Evolutionary conservation across 2,797 vertebrate species (phyloP).

Genomic region (Chelon labrosus): DNA sequence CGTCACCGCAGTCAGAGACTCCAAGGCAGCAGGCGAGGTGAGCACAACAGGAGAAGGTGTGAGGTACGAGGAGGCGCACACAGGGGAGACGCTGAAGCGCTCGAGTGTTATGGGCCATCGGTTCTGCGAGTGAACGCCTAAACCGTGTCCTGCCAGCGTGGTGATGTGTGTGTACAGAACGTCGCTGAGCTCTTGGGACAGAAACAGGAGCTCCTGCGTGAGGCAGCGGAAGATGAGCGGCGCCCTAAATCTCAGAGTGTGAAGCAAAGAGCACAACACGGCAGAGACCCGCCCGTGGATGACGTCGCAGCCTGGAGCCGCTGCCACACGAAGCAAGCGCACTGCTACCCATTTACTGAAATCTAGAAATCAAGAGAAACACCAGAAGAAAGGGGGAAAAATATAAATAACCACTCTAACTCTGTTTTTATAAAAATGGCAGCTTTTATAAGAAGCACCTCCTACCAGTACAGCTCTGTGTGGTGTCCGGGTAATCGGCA

Average conservation of each 20-base stretch:
- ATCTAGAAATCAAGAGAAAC: constrained; percentile 77
- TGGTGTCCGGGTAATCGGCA: constrained; percentile 83
- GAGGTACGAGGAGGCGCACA: constrained; percentile 82
- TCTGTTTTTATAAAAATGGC: not conserved
- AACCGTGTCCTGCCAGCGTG: constrained; percentile 35
- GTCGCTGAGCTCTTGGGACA: constrained; percentile 87
- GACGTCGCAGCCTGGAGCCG: constrained; percentile 88
- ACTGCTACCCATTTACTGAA: constrained; percentile 95
- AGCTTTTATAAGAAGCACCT: not conserved
- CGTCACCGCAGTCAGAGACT: constrained; percentile 85
- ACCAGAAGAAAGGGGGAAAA: not conserved
- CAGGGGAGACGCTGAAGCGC: constrained; percentile 81
- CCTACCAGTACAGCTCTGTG: constrained; percentile 88
- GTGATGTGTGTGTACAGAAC: constrained; percentile 63
- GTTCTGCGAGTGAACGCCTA: constrained; percentile 23
- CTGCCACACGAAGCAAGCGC: constrained; percentile 92
- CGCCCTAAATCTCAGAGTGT: constrained; percentile 90
- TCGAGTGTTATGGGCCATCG: constrained; percentile 88
- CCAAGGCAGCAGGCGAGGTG: constrained; percentile 83
- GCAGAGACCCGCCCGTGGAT: constrained; percentile 89
- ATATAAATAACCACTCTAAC: not conserved
- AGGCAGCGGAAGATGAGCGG: constrained; percentile 88
- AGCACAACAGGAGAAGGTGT: constrained; percentile 87
- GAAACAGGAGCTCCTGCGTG: constrained; percentile 86
- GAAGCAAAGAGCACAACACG: constrained; percentile 92